Percentiles rank a stretch among this genome's conserved stretches.
Evolutionary conservation across 2,888 invertebrate species (phyloP).

Genomic region (Leptopilina syphax): DNA sequence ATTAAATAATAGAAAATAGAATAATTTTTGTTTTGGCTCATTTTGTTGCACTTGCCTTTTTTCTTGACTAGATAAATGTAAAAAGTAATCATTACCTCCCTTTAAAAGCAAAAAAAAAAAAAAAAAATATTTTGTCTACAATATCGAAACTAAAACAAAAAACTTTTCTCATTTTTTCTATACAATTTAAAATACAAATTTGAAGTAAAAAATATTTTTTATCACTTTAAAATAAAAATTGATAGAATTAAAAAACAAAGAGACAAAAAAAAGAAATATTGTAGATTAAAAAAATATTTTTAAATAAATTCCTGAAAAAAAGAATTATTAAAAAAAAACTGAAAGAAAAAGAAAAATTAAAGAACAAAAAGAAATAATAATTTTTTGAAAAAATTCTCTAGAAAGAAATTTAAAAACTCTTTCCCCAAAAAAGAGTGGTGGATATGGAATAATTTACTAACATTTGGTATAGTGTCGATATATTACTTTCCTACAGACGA

Average conservation of each 20-base stretch:
- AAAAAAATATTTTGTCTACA: neutral
- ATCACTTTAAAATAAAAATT: no score
- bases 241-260: no score
- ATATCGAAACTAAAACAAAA: neutral
- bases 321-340: no score
- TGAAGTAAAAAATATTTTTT: no score
- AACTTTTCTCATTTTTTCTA: neutral
- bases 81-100: slow-evolving; percentile 15
- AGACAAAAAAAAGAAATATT: no score
- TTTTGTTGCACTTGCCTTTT: slow-evolving; percentile 15
- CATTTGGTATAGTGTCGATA: slow-evolving; percentile 93
- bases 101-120: slow-evolving; percentile 5
- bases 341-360: no score
- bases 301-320: no score
- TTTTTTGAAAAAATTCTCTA: slow-evolving; percentile 23
- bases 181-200: no score
- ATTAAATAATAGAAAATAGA: neutral
- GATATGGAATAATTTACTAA: slow-evolving; percentile 79
- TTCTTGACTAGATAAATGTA: slow-evolving; percentile 22
- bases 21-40: slow-evolving; percentile 12
- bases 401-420: slow-evolving; percentile 77
- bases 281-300: no score
- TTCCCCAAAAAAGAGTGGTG: slow-evolving; percentile 81
- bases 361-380: no score
- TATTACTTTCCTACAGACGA: slow-evolving; percentile 93